Evolutionary conservation across 2,888 invertebrate genomes (phyloP).

Genomic region (Alviniconcha strummeri): DNA sequence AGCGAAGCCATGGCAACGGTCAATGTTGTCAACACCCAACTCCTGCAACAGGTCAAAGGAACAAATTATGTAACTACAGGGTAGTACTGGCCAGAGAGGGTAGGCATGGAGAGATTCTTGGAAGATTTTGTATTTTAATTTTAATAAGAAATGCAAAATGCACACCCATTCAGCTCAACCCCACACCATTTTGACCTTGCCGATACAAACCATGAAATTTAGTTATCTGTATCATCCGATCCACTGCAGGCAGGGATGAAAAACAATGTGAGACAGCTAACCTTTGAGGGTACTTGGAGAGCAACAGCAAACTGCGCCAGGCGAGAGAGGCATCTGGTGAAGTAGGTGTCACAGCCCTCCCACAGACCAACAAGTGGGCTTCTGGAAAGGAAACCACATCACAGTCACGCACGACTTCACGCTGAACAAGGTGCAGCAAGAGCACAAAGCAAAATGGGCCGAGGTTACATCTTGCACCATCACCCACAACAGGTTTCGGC

Average conservation of each 20-base stretch:
- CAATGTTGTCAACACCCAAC: conserved; percentile 86
- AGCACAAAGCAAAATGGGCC: background rate
- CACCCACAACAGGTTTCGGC: background rate
- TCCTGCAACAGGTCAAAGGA: conserved; percentile 76
- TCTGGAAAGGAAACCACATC: conserved; percentile 16
- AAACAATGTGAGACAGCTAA: conserved; percentile 36
- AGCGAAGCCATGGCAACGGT: conserved; percentile 90
- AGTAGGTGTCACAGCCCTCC: conserved; percentile 85
- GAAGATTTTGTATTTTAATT: too few species aligned
- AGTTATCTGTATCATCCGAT: too few species aligned
- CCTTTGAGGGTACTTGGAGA: conserved; percentile 78
- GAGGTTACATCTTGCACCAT: background rate
- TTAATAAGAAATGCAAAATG: background rate
- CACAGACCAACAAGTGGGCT: conserved; percentile 50
- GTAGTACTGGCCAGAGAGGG: too few species aligned
- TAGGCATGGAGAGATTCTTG: too few species aligned
- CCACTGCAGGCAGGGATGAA: too few species aligned
- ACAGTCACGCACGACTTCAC: too few species aligned
- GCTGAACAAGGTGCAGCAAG: too few species aligned
- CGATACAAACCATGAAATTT: too few species aligned
- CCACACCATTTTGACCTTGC: too few species aligned
- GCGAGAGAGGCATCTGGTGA: conserved; percentile 83
- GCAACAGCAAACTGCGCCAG: conserved; percentile 80
- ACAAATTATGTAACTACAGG: background rate
- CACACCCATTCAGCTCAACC: background rate